These are phyloP conservation scores for Nothobranchius furzeri DNA, from an alignment of 2,113 vertebrate genomes.

Conservation along the genomic window DNA sequence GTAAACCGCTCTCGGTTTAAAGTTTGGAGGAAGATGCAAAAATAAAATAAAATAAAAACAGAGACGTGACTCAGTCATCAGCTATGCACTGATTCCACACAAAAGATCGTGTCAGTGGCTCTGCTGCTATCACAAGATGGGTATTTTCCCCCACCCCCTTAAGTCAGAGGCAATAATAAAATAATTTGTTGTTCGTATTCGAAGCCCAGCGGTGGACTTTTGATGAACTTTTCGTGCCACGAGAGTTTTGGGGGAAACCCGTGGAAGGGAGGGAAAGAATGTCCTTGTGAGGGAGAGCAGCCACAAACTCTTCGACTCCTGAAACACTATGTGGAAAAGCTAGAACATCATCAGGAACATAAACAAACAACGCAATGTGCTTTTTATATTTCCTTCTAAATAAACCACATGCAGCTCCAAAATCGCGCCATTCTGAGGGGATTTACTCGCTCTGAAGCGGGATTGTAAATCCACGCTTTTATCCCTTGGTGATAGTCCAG, in stretches of 20 bases:
- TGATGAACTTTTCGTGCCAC: conserved; percentile 59
- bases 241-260: conserved; percentile 64
- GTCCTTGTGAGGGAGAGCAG: too few species aligned
- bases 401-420: conserved; percentile 14
- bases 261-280: conserved; percentile 6
- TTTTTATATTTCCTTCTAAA: too few species aligned
- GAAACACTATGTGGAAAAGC: too few species aligned
- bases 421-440: conserved; percentile 18
- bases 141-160: conserved; percentile 25
- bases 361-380: too few species aligned
- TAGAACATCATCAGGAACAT: too few species aligned
- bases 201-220: conserved; percentile 41
- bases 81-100: conserved; percentile 66
- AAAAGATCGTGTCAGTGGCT: conserved; percentile 63
- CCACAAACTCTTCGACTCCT: too few species aligned
- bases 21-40: conserved; percentile 34
- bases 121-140: conserved; percentile 44
- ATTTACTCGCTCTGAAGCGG: conserved; percentile 32
- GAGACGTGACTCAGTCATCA: conserved; percentile 65
- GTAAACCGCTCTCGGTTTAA: conserved; percentile 42
- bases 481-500: conserved; percentile 40
- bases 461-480: conserved; percentile 37
- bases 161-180: conserved; percentile 54
- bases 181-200: conserved; percentile 57
- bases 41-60: conserved; percentile 6